phyloP scores from a whole-genome alignment of 2,113 vertebrate species.

The Hydrolagus affinis region DNA sequence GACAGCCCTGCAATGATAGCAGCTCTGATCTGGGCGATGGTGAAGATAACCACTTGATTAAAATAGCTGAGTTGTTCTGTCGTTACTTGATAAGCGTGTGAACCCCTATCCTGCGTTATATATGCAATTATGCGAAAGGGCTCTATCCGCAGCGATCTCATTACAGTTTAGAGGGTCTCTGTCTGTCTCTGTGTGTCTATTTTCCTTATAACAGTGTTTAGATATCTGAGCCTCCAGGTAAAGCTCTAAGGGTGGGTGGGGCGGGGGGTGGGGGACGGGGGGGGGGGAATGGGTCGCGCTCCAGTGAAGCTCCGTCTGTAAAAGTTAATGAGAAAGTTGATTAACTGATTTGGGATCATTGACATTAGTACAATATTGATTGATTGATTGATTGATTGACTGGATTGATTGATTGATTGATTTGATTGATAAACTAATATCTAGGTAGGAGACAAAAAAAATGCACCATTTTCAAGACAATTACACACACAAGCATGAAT shows the following conservation, averaged over 20 bases:
- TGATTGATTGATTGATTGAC: background rate
- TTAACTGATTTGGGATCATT: background rate
- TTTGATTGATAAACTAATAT: background rate
- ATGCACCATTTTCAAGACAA: background rate
- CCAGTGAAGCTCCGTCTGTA: constrained; percentile 5
- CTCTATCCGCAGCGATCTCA: constrained; percentile 43
- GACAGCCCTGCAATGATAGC: constrained; percentile 55
- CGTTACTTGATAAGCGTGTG: constrained; percentile 80
- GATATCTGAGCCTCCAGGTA: constrained; percentile 26
- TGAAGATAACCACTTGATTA: constrained; percentile 78
- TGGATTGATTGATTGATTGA: background rate
- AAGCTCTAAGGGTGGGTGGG: background rate
- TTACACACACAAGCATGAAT: background rate
- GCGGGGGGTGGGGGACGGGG: background rate
- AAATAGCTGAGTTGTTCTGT: constrained; percentile 78
- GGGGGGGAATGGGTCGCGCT: background rate
- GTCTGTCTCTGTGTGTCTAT: background rate
- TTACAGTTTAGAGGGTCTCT: constrained; percentile 36
- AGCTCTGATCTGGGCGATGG: constrained; percentile 77
- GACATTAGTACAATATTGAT: background rate
- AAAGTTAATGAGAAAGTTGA: constrained; percentile 28
- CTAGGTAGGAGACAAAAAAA: background rate
- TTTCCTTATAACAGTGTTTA: constrained; percentile 33
- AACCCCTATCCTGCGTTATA: constrained; percentile 66
- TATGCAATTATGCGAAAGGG: constrained; percentile 63